Evolutionary conservation across 1,140 invertebrate species (phyloP), one percentile per base, ranked within the genome.

Genomic region (Apis florea): DNA sequence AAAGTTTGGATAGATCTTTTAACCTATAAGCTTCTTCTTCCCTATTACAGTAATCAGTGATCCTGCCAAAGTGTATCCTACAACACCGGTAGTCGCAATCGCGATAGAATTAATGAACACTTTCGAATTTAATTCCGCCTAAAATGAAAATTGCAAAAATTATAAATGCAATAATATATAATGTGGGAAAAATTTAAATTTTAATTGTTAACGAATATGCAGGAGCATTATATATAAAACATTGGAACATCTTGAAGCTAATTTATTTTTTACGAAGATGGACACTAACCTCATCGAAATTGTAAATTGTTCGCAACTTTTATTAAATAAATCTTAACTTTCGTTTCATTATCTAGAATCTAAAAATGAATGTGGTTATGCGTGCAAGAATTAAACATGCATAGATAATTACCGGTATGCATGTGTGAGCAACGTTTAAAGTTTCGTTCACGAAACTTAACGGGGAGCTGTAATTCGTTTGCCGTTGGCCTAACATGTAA

Each of bases 81-180:
- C 73, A 47, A 93, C 90, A 31, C 91, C 88, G 0, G 92, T 92
- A 24, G 89, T 47, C 2, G 93, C 92, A 19, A 94, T 91, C 13
- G 93, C 93, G 10, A 94, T 94, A 21, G 93, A 91, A 83, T 93
- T 93, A 31, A 92, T 89, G n/a, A 93, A 93, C 0, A 93, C 92
- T 47, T 80, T 90, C n/a, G 91, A 83, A 73, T 92, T 90, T 17
- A 93, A 83, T 15, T 90, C 73, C 10, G 76, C 69, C 91, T 92
- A 31, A 70, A 86, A 88, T 26, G 9, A 24, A 53, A 12, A 2
- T 53, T 8, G 24, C 31, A 24, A 21, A 19, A 56, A 15, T 12
- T 19, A 17, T 59, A 15, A 49, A 31, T n/a, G 4, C 9, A 19
- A 12, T 49, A 19, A n/a, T 24, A 26, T 53, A 40, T 40, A 40